Evolutionary conservation across 2,797 vertebrate species (phyloP), one percentile per base, ranked within the genome.

Genomic region (Salarias fasciatus): DNA sequence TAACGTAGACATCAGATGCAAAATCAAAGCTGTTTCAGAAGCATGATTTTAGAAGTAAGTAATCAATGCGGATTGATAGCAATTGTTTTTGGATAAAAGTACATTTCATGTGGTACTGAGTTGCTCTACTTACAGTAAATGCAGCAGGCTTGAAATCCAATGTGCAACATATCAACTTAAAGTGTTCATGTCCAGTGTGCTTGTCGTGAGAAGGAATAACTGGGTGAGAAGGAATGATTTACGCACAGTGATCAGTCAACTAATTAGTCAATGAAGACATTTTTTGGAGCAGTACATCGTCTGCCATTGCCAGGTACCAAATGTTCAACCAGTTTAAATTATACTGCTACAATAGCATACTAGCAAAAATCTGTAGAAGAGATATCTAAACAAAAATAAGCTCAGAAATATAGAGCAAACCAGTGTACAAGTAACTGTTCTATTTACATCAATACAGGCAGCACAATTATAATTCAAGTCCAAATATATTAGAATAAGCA

Each of bases 121-220:
- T 53, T 50, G 52, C 66, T 80, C 79, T 76, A 57, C 75, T 70
- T 67, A 78, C 52, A 81, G 48, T 73, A 56, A 86, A 36, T 73
- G 77, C 86, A 88, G 83, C 89, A 90, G 82, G 87, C 78, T 90
- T 77, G 72, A 72, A 83, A 88, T 77, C 85, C 81, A 89, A 89
- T 91, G 90, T 91, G 90, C 90, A 89, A 88, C 72, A 89, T 78
- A 70, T 89, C 83, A 79, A 74, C 69, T 86, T 80, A 80, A 86
- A 83, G 77, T 78, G 68, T 80, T 69, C 68, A 82, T 84, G 77
- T 88, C 90, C 86, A 91, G 88, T 92, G 89, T 92, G 86, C 80
- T 84, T 89, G 73, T 77, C 42, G 61, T 60, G 70, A 79, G 48
- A 63, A 67, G 63, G 68, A 83, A 80, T 83, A 76, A 81, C 75